Evolutionary conservation across 2,888 invertebrate species (phyloP), one percentile per base, ranked within the genome.

Genomic region (Stenurella melanura): DNA sequence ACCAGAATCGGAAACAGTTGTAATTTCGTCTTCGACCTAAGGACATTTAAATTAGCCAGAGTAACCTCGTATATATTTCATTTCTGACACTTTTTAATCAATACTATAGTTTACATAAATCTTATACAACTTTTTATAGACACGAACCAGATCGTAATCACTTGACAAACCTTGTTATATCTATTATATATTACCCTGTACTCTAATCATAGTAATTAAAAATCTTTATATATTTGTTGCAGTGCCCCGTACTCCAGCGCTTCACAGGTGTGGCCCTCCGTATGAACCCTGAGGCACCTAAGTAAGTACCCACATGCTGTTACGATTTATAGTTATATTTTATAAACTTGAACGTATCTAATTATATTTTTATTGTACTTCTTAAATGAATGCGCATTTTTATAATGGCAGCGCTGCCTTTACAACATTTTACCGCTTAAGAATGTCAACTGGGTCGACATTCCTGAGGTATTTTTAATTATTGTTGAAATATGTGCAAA

Each of bases 261-360:
- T 11, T 72, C 38, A 57, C 73, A 78, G 75, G 76, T 77, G 80
- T 79, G 74, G 73, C 76, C 68, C 75, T 73, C 81, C 81, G 75
- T 80, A 81, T 81, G 81, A 79, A 79, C 78, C 77, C 80, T 75
- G 78, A 80, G 75, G 75, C 74, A 78, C 77, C 78, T 76, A 76
- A 80, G 81, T 81, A 77, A 81, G 81, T 81, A 72, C 54, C n/a
- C 67, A 30, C 19, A 50, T 18, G 26, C 4, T 50, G 15, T 54
- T 17, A 9, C 7, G 9, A 7, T 57, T 34, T 50, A 15, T n/a
- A 50, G n/a, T 50, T 17, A 50, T 50, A 15, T n/a, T 30, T 57
- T 17, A 34, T 18, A 11, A 57, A 21, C 26, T 57, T 15, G 17
- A 56, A 57, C 11, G 12, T 30, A 18, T 54, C 21, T 30, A 69